Evolutionary conservation across 2,888 invertebrate species (phyloP), one percentile per base, ranked within the genome.

Genomic region (Odontomyia ornata): DNA sequence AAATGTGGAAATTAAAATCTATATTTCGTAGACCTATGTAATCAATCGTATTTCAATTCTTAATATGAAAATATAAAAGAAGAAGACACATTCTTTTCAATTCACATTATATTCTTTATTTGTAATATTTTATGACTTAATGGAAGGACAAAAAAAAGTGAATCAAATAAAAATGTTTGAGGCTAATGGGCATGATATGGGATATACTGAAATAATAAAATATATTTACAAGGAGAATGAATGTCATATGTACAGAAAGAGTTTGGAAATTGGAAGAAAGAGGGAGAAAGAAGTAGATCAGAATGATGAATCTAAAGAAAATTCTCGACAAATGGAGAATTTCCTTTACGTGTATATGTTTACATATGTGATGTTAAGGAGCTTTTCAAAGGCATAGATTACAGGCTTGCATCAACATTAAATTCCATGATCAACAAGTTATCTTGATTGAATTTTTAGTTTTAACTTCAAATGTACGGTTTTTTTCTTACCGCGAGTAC

Each of bases 61-160:
- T n/a, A n/a, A n/a, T n/a, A n/a, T n/a, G n/a, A n/a, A n/a, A n/a
- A n/a, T n/a, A n/a, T n/a, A n/a, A n/a, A 5, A 36, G 5, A 36
- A 36, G 36, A 9, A n/a, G 23, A 60, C 3, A 60, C 23, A 21
- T 60, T 2, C 23, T 23, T 60, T 25, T 60, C 9, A 60, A 60
- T 60, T 60, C 23, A 60, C 23, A 23, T 60, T n/a, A 7, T 25
- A 21, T 60, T 5, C 18, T 60, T 60, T 60, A 60, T 60, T 60
- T 13, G 11, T 60, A 60, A 60, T 60, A 3, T 18, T 60, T 60
- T 5, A 60, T 60, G 57, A 60, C 57, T 60, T 60, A 60, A 60
- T 7, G 21, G 1, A 18, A 23, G 21, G 18, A 23, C 11, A 60
- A 60, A 4, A 5, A 18, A 56, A 60, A n/a, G 18, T 23, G 23